Base-by-base conservation (phyloP, 2,888 invertebrate species). In the Lasioglossum leucozonium region DNA sequence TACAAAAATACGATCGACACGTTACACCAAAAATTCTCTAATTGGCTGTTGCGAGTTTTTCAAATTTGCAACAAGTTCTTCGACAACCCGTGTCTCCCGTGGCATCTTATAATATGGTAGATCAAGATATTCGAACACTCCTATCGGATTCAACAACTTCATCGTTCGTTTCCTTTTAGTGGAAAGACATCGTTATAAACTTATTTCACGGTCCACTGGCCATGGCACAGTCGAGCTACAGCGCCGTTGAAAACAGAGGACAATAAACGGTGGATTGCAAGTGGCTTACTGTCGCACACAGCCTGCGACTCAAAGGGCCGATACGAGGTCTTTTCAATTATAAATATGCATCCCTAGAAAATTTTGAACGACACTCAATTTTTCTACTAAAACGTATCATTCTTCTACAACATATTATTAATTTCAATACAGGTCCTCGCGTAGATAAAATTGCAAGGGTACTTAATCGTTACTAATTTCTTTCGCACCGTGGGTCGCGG, bases 261-360 rank as follows among this genome's bases (percentile, higher is more conserved):
- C 67, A 37, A 67, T 67, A 67, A 67, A 67, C 67, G 67, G 30
- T 4, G 67, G 37, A 37, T 67, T 10, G 11, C 22, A 40, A 67
- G 67, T 67, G 37, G 67, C 67, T n/a, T n/a, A 22, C 11, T 40
- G 37, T 37, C 22, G n/a, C n/a, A n/a, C n/a, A 40, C 22, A 40
- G 37, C 4, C 37, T n/a, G 22, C n/a, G 0, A 37, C 37, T 4
- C 44, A 47, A 18, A 42, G 42, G n/a, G 18, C 34, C 47, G 34
- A 37, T 62, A 34, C 40, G 34, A 72, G 3, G 34, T 34, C 72
- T n/a, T 67, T n/a, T 72, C 72, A 75, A 26, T 22, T 55, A 71
- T 13, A 65, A 34, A 34, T 65, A 51, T 51, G 3, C 34, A 8
- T 30, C 6, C 22, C 18, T 16, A 34, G 65, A 3, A 5, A 18